Base-by-base conservation (phyloP, 1,140 invertebrate species). In the Sinonovacula constricta region DNA sequence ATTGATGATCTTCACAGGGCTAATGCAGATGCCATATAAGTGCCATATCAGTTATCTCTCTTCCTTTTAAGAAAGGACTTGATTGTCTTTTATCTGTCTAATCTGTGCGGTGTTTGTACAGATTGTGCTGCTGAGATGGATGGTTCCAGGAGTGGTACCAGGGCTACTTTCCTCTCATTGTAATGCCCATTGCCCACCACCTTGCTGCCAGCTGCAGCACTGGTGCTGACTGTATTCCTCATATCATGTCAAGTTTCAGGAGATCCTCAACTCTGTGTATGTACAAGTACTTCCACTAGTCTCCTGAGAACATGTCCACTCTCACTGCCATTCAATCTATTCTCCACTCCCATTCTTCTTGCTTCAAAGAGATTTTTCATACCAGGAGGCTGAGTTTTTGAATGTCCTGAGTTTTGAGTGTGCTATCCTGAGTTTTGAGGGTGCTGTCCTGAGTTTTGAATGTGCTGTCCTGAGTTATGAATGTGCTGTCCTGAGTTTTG, bases 361-460 rank as follows among this genome's bases (percentile, higher is more conserved):
- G 54, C 22, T 70, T 70, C 28, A n/a, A 70, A 28, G 67, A 57
- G 33, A 26, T 70, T 14, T 70, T 70, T 34, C 67, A 70, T 26
- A 70, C 67, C 15, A 57, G 67, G 51, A 57, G 67, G 53, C 54
- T 70, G n/a, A 70, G 67, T 36, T 70, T 70, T 70, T n/a, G n/a
- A n/a, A n/a, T n/a, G n/a, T n/a, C n/a, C n/a, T n/a, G n/a, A n/a
- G n/a, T n/a, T n/a, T n/a, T n/a, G n/a, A n/a, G n/a, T n/a, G n/a
- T n/a, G n/a, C n/a, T n/a, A n/a, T n/a, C n/a, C n/a, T n/a, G n/a
- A n/a, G n/a, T n/a, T n/a, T n/a, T n/a, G n/a, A n/a, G n/a, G n/a
- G n/a, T n/a, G n/a, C n/a, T n/a, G n/a, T n/a, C n/a, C n/a, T n/a
- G n/a, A n/a, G n/a, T n/a, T n/a, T n/a, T n/a, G n/a, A n/a, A n/a